These are phyloP conservation scores for Laspeyria flexula DNA, from an alignment of 2,888 invertebrate species.

Conservation along the genomic window DNA sequence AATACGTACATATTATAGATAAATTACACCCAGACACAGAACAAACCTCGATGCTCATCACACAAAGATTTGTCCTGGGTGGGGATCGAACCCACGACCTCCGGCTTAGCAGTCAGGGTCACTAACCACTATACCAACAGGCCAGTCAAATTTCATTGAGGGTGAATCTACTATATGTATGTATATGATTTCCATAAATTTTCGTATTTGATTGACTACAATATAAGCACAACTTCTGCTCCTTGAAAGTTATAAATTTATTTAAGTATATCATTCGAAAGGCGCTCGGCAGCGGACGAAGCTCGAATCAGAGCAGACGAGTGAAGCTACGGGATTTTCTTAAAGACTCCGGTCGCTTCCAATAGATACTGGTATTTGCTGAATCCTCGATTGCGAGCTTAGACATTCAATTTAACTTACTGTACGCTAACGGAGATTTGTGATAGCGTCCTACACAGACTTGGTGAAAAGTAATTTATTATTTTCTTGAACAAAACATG, in stretches of 20 bases:
- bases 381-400: slow-evolving; percentile 74
- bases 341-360: slow-evolving; percentile 71
- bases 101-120: too few species aligned
- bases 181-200: too few species aligned
- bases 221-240: background rate
- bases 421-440: slow-evolving; percentile 69
- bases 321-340: slow-evolving; percentile 68
- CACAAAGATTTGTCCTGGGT: too few species aligned
- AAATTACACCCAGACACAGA: too few species aligned
- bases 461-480: slow-evolving; percentile 48
- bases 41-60: too few species aligned
- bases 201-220: background rate
- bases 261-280: slow-evolving; percentile 35
- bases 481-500: slow-evolving; percentile 35
- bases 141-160: too few species aligned
- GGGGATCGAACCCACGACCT: too few species aligned
- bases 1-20: too few species aligned
- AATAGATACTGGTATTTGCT: slow-evolving; percentile 76
- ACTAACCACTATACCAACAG: too few species aligned
- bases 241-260: slow-evolving; percentile 15
- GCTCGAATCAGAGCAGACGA: slow-evolving; percentile 53
- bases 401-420: slow-evolving; percentile 80
- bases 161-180: too few species aligned
- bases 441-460: slow-evolving; percentile 56
- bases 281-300: slow-evolving; percentile 13